Base-by-base conservation (phyloP, 2,797 vertebrate species). In the Chloroceryle amazona region DNA sequence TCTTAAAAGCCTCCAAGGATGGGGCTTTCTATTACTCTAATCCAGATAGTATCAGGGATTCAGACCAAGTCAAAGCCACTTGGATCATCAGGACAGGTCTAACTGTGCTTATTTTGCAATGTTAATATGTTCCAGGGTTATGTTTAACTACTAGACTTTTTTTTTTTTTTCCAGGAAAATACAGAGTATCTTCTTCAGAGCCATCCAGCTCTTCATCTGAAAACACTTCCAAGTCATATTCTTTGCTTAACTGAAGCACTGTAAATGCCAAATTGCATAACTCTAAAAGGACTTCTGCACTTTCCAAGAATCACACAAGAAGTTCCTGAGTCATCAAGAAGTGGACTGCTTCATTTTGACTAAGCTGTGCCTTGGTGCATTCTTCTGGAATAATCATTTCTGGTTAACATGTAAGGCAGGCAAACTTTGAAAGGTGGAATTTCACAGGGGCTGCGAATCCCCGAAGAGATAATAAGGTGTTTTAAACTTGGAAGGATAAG, bases 161-260 rank as follows among this genome's bases (percentile, higher is more conserved):
- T 90, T 92, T 39, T 41, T 90, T 92, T 94, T 86, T 96, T 44
- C 11, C 89, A 98, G 98, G 98, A 87, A 98, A 98, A 14, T 98
- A 98, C 74, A 97, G 95, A 52, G 97, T 98, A 25, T 98, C 98
- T 73, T 97, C 97, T 67, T 98, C 98, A 20, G 98, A 98, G 86
- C 95, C 98, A 46, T 96, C 98, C 93, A 98, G 66, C 57, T 97
- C 98, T 28, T 98, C 97, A 13, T 21, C 97, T 85, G 98, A 98
- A 95, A 98, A 98, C 73, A 98, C 96, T 65, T 98, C 98, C 57
- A 98, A 98, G 82, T 81, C 96, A 41, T 98, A 98, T 72, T 98
- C 98, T 11, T 79, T 98, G 95, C 97, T 98, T 92, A 98, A 98
- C 87, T 98, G 96, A 98, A n/a, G 49, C 75, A 81, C 26, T 86